phyloP scores from a whole-genome alignment of 1,140 invertebrate genomes.

The Apis cerana region DNA sequence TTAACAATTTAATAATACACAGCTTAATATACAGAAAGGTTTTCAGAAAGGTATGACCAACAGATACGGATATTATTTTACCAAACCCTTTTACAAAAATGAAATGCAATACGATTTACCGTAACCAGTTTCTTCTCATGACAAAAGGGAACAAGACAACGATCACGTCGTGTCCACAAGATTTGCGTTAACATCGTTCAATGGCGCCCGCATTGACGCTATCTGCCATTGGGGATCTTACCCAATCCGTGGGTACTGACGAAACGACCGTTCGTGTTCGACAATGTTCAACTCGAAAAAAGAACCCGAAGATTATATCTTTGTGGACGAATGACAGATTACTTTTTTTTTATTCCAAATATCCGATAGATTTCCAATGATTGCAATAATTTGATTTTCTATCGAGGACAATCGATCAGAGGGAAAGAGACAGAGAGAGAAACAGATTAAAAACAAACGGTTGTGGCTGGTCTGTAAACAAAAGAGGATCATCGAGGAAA shows the following conservation, averaged over 20 bases:
- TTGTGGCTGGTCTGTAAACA: slow-evolving; percentile 54
- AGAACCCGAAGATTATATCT: slow-evolving; percentile 53
- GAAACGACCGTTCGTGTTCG: slow-evolving; percentile 33
- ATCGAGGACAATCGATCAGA: background rate
- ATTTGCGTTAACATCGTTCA: slow-evolving; percentile 45
- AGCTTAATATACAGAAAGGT: too few relatives aligned
- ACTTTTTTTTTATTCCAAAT: too few relatives aligned
- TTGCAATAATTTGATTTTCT: background rate
- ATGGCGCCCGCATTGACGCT: slow-evolving; percentile 66
- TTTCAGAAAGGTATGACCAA: background rate
- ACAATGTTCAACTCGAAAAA: slow-evolving; percentile 19
- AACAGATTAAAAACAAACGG: background rate
- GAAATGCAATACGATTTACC: background rate
- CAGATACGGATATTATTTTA: background rate
- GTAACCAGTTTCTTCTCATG: slow-evolving; percentile 2
- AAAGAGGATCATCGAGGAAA: slow-evolving; percentile 69
- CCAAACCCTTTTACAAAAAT: background rate
- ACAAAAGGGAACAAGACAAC: slow-evolving; percentile 38
- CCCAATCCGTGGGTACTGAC: slow-evolving; percentile 28
- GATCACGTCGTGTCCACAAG: slow-evolving; percentile 32
- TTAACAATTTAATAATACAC: background rate
- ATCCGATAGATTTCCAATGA: background rate
- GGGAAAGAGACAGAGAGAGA: too few relatives aligned
- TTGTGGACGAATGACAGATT: background rate
- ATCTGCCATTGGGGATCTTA: slow-evolving; percentile 66